phyloP scores from a whole-genome alignment of 2,888 invertebrate species.

The Cartodere bifasciata region DNA sequence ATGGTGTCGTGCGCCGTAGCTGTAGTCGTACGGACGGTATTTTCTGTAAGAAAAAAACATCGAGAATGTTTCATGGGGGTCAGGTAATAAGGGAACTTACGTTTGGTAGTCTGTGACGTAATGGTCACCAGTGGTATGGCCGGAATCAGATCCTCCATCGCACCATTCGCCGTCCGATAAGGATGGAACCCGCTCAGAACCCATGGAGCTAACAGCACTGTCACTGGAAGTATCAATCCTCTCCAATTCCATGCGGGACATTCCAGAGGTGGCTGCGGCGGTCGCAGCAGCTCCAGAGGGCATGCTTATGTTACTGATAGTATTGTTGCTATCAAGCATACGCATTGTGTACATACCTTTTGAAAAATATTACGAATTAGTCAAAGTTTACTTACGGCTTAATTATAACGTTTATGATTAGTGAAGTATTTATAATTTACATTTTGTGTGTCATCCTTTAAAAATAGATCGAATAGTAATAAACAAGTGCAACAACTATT shows the following conservation, averaged over 20 bases:
- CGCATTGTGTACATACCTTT: constrained; percentile 84
- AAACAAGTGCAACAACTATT: no score
- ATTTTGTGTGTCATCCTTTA: no score
- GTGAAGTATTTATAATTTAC: no score
- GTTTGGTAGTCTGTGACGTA: constrained; percentile 65
- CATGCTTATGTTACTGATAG: constrained; percentile 30
- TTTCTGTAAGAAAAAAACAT: constrained; percentile 34
- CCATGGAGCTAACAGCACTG: constrained; percentile 88
- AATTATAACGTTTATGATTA: no score
- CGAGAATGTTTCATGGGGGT: not conserved
- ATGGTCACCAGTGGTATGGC: constrained; percentile 47
- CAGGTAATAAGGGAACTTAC: constrained; percentile 24
- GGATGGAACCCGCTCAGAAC: constrained; percentile 78
- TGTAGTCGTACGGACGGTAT: constrained; percentile 63
- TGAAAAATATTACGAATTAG: no score
- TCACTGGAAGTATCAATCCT: constrained; percentile 78
- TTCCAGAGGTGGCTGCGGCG: constrained; percentile 25
- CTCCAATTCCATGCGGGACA: constrained; percentile 42
- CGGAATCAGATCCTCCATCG: constrained; percentile 73
- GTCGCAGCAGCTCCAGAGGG: constrained; percentile 28
- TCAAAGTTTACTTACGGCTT: no score
- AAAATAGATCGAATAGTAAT: no score
- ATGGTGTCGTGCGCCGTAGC: constrained; percentile 44
- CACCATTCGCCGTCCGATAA: constrained; percentile 86
- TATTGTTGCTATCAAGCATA: constrained; percentile 54